These are phyloP conservation scores for Capreolus pygargus DNA, from an alignment of 2,113 vertebrate genomes.

Conservation along the genomic window DNA sequence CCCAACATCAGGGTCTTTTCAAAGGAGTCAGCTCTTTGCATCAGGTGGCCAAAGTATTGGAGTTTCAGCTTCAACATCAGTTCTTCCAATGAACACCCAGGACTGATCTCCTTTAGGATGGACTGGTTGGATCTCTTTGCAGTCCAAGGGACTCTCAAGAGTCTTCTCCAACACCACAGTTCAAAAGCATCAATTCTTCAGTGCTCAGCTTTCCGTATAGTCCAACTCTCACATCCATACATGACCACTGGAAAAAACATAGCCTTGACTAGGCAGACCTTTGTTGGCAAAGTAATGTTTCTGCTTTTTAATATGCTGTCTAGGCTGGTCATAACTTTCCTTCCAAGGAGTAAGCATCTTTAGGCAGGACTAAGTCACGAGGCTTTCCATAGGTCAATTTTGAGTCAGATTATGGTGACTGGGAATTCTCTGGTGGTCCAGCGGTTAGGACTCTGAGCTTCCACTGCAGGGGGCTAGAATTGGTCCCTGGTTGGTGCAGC, in stretches of 20 bases:
- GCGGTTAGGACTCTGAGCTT: background rate
- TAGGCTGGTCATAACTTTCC: background rate
- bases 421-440: background rate
- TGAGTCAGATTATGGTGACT: background rate
- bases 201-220: background rate
- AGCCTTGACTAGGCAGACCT: background rate
- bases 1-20: background rate
- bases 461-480: background rate
- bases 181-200: background rate
- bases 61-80: background rate
- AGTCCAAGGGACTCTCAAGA: background rate
- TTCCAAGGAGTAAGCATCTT: background rate
- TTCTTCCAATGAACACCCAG: background rate
- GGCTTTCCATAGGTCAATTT: background rate
- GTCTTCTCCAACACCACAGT: background rate
- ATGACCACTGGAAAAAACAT: background rate
- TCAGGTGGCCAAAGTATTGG: background rate
- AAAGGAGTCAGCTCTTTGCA: background rate
- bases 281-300: background rate
- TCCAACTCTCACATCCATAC: background rate
- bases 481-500: background rate
- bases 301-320: background rate
- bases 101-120: background rate
- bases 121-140: background rate
- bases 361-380: background rate